phyloP scores from a whole-genome alignment of 2,888 invertebrate species.

The Sinohyriopsis cumingii region DNA sequence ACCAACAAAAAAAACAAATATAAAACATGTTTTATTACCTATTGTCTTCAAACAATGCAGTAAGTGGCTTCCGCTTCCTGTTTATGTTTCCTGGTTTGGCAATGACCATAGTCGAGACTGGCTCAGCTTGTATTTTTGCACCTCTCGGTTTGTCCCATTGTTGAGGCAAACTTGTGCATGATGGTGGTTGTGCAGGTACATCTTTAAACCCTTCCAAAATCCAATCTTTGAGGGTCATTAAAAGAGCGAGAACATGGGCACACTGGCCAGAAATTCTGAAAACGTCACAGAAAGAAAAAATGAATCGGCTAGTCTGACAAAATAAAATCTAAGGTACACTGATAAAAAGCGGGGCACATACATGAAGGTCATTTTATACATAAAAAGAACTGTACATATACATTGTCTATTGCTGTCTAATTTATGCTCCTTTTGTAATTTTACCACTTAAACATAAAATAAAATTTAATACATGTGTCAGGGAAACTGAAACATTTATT shows the following conservation, averaged over 20 bases:
- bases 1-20: not conserved
- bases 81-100: slow-evolving; percentile 8
- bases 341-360: no score
- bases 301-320: no score
- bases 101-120: no score
- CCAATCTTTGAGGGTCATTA: slow-evolving; percentile 13
- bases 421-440: no score
- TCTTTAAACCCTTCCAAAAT: slow-evolving; percentile 4
- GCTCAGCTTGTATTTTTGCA: slow-evolving; percentile 11
- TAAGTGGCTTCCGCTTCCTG: slow-evolving; percentile 15
- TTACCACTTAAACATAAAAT: no score
- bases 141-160: slow-evolving; percentile 10
- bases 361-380: no score
- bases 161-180: slow-evolving; percentile 13
- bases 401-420: no score
- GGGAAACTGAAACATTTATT: no score
- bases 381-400: no score
- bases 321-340: no score
- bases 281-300: no score
- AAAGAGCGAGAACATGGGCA: slow-evolving; percentile 14
- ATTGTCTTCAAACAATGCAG: slow-evolving; percentile 12
- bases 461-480: no score
- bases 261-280: slow-evolving; percentile 6
- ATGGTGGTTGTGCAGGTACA: slow-evolving; percentile 10
- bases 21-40: slow-evolving; percentile 3